Conservation (phyloP, 2,797 vertebrate species). For the Pteropus rufus region DNA sequence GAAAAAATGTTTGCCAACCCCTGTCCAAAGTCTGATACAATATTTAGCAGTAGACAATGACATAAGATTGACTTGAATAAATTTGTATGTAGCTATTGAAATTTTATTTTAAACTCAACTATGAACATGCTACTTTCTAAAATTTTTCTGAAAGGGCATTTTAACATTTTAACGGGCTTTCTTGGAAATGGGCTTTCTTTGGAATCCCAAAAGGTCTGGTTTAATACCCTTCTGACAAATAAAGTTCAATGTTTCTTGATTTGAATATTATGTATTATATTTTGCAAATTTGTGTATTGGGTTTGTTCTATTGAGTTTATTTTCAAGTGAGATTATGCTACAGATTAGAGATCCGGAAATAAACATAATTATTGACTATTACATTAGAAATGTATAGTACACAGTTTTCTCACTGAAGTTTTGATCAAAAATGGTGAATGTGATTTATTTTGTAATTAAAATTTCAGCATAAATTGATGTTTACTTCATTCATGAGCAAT, state of each 20-base stretch:
- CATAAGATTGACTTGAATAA: neutral
- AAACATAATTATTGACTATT: neutral
- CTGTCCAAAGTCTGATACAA: neutral
- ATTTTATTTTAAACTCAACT: neutral
- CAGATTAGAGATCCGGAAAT: neutral
- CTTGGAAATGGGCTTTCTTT: neutral
- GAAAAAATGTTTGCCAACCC: neutral
- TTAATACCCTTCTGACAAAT: neutral
- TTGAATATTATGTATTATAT: neutral
- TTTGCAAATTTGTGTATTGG: neutral
- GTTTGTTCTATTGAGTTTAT: neutral
- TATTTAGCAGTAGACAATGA: neutral
- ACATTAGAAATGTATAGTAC: neutral
- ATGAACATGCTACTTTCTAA: neutral
- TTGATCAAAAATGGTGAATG: neutral
- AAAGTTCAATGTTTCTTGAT: neutral
- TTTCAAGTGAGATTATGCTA: neutral
- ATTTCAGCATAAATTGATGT: slow-evolving; percentile 38
- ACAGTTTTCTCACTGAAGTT: neutral
- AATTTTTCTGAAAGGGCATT: neutral
- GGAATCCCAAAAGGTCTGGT: neutral
- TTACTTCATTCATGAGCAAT: slow-evolving; percentile 59
- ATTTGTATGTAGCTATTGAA: neutral
- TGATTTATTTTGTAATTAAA: slow-evolving; percentile 51
- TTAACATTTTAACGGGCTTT: neutral